Conservation (phyloP, 2,113 vertebrate species). For the Indicator maculatus region DNA sequence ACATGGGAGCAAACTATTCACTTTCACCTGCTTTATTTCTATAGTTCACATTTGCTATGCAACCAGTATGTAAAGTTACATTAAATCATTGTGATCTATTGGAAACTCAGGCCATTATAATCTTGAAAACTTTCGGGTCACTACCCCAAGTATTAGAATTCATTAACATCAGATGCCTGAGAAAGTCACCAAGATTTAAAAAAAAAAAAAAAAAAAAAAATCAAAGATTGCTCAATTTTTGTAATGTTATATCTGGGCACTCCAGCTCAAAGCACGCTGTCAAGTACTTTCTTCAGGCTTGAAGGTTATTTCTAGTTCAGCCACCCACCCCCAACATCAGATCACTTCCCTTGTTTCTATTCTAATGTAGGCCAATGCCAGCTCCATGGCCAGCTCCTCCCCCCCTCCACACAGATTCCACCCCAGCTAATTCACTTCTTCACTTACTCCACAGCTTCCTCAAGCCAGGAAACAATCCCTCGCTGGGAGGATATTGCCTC, state of each 20-base stretch:
- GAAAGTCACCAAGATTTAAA: background rate
- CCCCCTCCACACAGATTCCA: background rate
- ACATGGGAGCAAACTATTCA: background rate
- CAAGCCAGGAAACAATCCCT: background rate
- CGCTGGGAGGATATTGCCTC: background rate
- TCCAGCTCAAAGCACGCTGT: background rate
- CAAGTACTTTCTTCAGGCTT: background rate
- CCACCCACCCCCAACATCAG: background rate
- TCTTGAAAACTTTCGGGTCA: background rate
- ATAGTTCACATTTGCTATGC: background rate
- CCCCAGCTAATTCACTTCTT: background rate
- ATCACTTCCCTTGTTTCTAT: conserved; percentile 24
- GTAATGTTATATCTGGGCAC: background rate
- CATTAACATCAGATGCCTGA: background rate
- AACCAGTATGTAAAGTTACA: background rate
- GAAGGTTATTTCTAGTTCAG: conserved; percentile 30
- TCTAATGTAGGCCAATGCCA: background rate
- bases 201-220: no score
- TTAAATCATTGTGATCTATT: background rate
- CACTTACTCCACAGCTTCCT: background rate
- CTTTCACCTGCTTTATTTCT: background rate
- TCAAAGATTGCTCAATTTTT: background rate
- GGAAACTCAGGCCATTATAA: background rate
- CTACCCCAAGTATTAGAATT: background rate
- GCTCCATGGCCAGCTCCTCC: background rate